Conservation (phyloP, 2,797 vertebrate genomes). For the Simalia tracyae region DNA sequence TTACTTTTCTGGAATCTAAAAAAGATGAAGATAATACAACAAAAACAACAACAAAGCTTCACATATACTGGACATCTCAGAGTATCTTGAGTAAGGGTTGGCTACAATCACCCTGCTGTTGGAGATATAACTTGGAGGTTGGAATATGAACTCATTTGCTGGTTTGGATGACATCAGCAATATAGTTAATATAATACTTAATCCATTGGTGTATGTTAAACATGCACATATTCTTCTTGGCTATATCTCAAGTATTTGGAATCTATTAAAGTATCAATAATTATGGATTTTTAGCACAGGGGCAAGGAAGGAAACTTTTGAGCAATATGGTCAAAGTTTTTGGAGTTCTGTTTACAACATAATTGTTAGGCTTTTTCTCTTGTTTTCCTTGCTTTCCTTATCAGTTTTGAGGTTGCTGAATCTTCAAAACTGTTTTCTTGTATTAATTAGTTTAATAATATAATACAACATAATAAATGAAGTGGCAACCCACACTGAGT, state of each 20-base stretch:
- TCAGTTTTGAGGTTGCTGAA: too few species aligned
- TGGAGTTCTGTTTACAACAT: neutral
- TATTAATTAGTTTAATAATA: too few species aligned
- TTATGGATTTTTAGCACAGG: neutral
- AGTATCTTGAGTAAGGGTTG: neutral
- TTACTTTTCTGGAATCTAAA: neutral
- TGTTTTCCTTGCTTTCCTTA: too few species aligned
- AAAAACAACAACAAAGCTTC: neutral
- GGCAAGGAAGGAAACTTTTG: neutral
- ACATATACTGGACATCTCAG: neutral
- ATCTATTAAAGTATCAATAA: neutral
- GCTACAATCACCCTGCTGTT: neutral
- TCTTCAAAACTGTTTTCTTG: too few species aligned
- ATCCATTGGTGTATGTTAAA: neutral
- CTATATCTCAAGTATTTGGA: neutral
- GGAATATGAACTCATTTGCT: neutral
- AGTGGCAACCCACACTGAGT: too few species aligned
- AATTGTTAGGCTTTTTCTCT: too few species aligned
- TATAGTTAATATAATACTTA: neutral
- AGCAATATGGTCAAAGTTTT: neutral
- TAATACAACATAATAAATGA: too few species aligned
- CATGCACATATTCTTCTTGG: neutral
- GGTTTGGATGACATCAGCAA: neutral
- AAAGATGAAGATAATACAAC: neutral
- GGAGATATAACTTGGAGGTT: neutral